These are phyloP conservation scores for Hybos culiciformis DNA, from an alignment of 2,888 invertebrate genomes.

Conservation along the genomic window DNA sequence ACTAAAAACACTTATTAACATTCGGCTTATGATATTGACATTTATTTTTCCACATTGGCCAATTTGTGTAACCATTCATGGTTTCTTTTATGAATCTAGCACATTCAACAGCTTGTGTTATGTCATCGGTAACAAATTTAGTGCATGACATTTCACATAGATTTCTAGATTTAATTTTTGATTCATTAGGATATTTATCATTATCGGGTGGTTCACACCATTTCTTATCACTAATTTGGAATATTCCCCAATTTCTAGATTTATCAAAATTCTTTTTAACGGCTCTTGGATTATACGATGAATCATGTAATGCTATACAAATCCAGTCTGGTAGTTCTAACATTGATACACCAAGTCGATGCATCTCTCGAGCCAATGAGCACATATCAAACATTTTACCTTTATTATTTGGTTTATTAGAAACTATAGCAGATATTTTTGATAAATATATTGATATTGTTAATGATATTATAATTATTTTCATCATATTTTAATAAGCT, in stretches of 20 bases:
- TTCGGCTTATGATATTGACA: slow-evolving; percentile 5
- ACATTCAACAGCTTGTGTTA: slow-evolving; percentile 15
- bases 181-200: slow-evolving; percentile 5
- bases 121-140: slow-evolving; percentile 28
- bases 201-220: slow-evolving; percentile 28
- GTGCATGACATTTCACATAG: slow-evolving; percentile 28
- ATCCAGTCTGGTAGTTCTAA: slow-evolving; percentile 26
- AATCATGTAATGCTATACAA: slow-evolving; percentile 29
- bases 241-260: slow-evolving; percentile 35
- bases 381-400: slow-evolving; percentile 23
- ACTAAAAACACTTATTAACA: slow-evolving; percentile 4
- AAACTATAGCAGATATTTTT: too few species aligned
- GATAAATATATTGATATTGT: too few species aligned
- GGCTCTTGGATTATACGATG: slow-evolving; percentile 35
- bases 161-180: slow-evolving; percentile 23
- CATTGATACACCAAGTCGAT: slow-evolving; percentile 29
- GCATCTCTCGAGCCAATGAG: slow-evolving; percentile 25
- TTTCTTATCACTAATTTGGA: slow-evolving; percentile 33
- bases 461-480: too few species aligned
- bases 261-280: slow-evolving; percentile 37
- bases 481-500: too few species aligned
- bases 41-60: slow-evolving; percentile 3
- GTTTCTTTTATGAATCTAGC: slow-evolving; percentile 1
- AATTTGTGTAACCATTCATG: background rate
- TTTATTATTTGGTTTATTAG: too few species aligned